Evolutionary conservation across 2,888 invertebrate species (phyloP).

Genomic region (Philereme vetulata): DNA sequence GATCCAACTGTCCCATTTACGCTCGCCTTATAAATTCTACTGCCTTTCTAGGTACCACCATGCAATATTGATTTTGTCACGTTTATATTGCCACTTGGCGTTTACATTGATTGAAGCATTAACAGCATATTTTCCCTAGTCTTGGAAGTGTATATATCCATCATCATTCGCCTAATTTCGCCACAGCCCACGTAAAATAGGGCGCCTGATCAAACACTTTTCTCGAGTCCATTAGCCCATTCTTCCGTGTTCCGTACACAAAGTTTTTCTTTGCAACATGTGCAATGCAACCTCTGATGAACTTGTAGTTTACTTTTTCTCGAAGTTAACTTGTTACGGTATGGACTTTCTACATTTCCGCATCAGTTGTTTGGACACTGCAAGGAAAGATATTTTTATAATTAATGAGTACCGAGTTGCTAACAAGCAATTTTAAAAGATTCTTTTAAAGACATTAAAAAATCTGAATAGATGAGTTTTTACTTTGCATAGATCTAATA

Average conservation of each 20-base stretch:
- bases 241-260: slow-evolving; percentile 33
- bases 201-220: slow-evolving; percentile 21
- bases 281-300: slow-evolving; percentile 8
- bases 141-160: slow-evolving; percentile 7
- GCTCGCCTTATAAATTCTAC: no score
- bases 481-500: no score
- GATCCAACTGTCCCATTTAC: no score
- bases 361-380: slow-evolving; percentile 5
- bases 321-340: slow-evolving; percentile 25
- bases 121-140: slow-evolving; percentile 1
- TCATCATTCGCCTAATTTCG: slow-evolving; percentile 20
- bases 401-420: no score
- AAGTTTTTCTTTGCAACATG: slow-evolving; percentile 17
- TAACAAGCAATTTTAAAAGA: no score
- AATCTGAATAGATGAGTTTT: no score
- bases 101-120: not conserved
- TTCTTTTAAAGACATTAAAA: no score
- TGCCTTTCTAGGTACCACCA: no score
- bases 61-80: no score
- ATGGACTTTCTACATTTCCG: slow-evolving; percentile 31
- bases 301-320: slow-evolving; percentile 28
- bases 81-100: no score
- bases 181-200: slow-evolving; percentile 1
- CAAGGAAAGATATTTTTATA: not conserved
- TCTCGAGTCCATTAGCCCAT: slow-evolving; percentile 30